Conservation (phyloP, 2,888 invertebrate genomes). For the Antitype chi region DNA sequence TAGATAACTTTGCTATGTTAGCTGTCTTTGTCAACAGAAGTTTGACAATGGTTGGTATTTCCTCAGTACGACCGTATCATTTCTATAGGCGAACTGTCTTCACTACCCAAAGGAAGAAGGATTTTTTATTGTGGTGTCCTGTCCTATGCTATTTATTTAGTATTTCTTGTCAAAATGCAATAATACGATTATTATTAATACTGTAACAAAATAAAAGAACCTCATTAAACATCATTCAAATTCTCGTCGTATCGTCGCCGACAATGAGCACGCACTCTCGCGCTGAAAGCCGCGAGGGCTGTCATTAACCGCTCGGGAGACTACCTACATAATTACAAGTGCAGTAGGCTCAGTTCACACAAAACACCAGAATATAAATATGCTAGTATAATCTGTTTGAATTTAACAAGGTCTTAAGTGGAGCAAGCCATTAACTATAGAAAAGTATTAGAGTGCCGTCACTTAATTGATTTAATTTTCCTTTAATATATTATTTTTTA, state of each 20-base stretch:
- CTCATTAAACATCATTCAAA: constrained; percentile 28
- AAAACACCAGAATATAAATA: background rate
- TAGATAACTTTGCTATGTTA: background rate
- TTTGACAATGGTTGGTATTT: background rate
- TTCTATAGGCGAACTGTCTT: background rate
- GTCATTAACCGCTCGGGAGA: constrained; percentile 33
- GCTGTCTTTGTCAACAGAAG: background rate
- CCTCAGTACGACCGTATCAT: too few species aligned
- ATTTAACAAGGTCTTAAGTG: background rate
- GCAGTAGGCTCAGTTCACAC: constrained; percentile 6
- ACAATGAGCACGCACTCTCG: constrained; percentile 40
- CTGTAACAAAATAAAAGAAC: constrained; percentile 9
- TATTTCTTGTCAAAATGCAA: background rate
- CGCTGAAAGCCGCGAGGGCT: constrained; percentile 32
- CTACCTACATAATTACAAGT: background rate
- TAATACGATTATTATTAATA: background rate
- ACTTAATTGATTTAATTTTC: too few species aligned
- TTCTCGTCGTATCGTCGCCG: background rate
- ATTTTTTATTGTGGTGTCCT: too few species aligned
- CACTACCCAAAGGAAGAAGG: background rate
- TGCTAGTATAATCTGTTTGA: too few species aligned
- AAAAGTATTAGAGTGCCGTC: background rate
- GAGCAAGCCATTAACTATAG: background rate
- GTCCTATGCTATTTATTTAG: background rate
- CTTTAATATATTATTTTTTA: too few species aligned